Base-by-base conservation (phyloP, 1,140 invertebrate species). In the Caenorhabditis latens region DNA sequence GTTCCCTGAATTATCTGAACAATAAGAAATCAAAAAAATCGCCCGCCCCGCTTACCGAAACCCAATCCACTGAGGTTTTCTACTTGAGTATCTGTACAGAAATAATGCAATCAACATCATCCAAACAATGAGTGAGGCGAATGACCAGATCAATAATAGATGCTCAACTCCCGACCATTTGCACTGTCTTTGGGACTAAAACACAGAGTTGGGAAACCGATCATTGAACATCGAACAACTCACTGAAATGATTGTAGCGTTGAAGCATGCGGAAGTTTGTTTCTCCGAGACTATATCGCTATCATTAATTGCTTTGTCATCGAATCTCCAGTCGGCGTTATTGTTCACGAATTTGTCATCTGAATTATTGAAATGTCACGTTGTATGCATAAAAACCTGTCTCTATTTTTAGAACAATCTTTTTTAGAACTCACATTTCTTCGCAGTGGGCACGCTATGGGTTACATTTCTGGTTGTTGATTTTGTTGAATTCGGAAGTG, bases 291-390 rank as follows among this genome's bases (percentile, higher is more conserved):
- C 63, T 53, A 53, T 85, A 58, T 85, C 84, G 50, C 63, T 85
- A 53, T 85, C 84, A 46, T 85, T 85, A 13, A 85, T 85, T 11
- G 84, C 67, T 57, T 67, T 71, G 53, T 85, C 84, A n/a, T 85
- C 84, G 16, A 85, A 67, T 75, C 84, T 46, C 84, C 84, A 85
- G 24, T 85, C 84, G 11, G 71, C 71, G 71, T 79, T 79, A 50
- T 79, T 79, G 46, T 50, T 79, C 71, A 79, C 71, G 40, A 79
- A 79, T 50, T 79, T 79, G 46, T 79, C 71, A 79, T 79, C 71
- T 79, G 71, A 79, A 79, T 79, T 24, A 53, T 14, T 40, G 5
- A 67, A 67, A 13, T 13, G 11, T 42, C 5, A 40, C 13, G 32
- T 21, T 4, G 9, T 67, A 21, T 21, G 2, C 32, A 32, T 32